Base-by-base conservation (phyloP, 2,113 vertebrate species). In the Apteryx owenii region DNA sequence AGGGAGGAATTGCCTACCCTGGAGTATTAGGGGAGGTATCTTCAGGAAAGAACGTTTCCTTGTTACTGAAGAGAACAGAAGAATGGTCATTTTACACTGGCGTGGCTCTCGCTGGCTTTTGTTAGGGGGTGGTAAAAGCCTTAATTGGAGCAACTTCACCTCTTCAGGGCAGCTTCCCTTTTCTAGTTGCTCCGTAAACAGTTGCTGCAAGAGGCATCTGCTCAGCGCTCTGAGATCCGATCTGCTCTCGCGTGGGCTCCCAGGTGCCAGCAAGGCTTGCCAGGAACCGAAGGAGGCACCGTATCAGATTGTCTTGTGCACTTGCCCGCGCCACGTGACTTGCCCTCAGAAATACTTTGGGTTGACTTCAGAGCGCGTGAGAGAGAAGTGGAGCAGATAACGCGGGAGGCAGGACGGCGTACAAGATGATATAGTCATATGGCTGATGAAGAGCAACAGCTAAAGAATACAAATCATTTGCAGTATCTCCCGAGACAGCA, bases 151-250 rank as follows among this genome's bases (percentile, higher is more conserved):
- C 48, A 36, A 54, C 36, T 56, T 75, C 26, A 22, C 26, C 51
- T 75, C 51, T 16, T 25, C 40, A 19, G 51, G 53, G 40, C 17
- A 50, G 68, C 23, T 23, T 31, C 68, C 21, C 68, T 48, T 48
- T 48, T 48, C 31, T 70, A 70, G 68, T 75, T 0, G 0, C 16
- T 80, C 2, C 0, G 0, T 22, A 13, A 64, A n/a, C 1, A 4
- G 20, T 82, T 1, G 12, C 46, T 62, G 54, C 58, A 53, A 81
- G 56, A 73, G 28, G 20, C 1, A 5, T 48, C 72, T 2, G 0
- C 40, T 20, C 65, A 29, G 58, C 56, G 84, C n/a, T 1, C 14
- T 25, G 18, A 68, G 40, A 40, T 62, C 8, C 54, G n/a, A 40
- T 3, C 5, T 75, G 54, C 79, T 68, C 5, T 70, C 0, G 0